Base-by-base conservation (phyloP, 1,140 invertebrate species). In the Popillia japonica region DNA sequence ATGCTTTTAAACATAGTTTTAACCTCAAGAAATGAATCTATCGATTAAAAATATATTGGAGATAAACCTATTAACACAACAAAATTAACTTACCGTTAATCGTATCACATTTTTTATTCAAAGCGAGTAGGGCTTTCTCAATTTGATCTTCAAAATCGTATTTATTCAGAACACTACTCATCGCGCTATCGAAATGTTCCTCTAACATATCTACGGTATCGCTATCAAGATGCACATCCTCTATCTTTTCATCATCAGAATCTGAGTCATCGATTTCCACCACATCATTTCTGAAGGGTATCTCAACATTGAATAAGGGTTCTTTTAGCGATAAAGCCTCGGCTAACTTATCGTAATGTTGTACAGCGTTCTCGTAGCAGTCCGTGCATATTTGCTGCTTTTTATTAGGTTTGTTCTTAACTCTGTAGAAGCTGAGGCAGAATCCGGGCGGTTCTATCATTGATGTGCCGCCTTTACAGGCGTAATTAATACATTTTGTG, bases 221-320 rank as follows among this genome's bases (percentile, higher is more conserved):
- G 80, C 81, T 40, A 82, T 83, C 79, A 76, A 86, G 80, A 78
- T 78, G 80, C 72, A 78, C 22, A 34, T 84, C 83, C 23, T 87
- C 85, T 34, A 77, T 64, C 44, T 82, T 81, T 11, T 88, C 87
- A 0, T 87, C 86, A 75, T 89, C 87, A 40, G 89, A 89, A 80
- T 90, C 89, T 2, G 89, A 89, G 81, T 90, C 88, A 82, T 89
- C 89, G 41, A 90, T 89, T 82, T 90, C 88, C 81, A 89, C 87
- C 3, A 87, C 89, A 80, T 88, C 88, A 82, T 89, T 88, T n/a
- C 83, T 75, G 11, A 85, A 73, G 3, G 89, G 89, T 85, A 89
- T 87, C 44, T 88, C 82, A 76, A 87, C 87, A 40, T 87, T 82
- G 22, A 89, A 83, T 8, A 90, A 72, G 7, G 88, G 82, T 80